These are phyloP conservation scores for Drosophila sucinea DNA, from an alignment of 1,140 invertebrate species.

Conservation along the genomic window DNA sequence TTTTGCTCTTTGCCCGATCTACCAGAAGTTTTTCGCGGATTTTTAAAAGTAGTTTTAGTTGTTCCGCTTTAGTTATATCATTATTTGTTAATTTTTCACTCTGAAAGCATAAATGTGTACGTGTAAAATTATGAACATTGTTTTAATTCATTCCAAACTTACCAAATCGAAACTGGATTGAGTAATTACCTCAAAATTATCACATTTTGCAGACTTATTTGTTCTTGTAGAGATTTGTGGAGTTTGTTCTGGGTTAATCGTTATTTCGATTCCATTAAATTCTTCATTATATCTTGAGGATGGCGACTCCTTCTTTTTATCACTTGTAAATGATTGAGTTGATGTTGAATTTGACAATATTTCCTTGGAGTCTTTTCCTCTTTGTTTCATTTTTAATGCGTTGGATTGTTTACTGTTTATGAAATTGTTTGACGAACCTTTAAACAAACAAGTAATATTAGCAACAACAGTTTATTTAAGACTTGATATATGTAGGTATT, in stretches of 20 bases:
- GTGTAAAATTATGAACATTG: background rate
- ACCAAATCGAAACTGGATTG: conserved; percentile 5
- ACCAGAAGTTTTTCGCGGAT: conserved; percentile 56
- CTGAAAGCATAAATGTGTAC: background rate
- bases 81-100: background rate
- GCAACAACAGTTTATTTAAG: no score
- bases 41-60: conserved; percentile 20
- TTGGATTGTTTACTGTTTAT: background rate
- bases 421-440: background rate
- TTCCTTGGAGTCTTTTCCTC: background rate
- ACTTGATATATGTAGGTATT: background rate
- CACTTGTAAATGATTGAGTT: background rate
- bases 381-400: background rate
- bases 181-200: background rate
- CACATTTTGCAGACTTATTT: background rate
- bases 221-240: background rate
- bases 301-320: background rate
- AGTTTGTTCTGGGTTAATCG: background rate
- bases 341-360: background rate
- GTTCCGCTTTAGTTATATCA: conserved; percentile 1
- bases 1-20: conserved; percentile 59
- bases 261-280: background rate
- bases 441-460: background rate
- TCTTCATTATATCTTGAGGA: background rate
- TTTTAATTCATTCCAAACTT: background rate